phyloP scores from a whole-genome alignment of 2,113 vertebrate species.

The Ploceus nigricollis region DNA sequence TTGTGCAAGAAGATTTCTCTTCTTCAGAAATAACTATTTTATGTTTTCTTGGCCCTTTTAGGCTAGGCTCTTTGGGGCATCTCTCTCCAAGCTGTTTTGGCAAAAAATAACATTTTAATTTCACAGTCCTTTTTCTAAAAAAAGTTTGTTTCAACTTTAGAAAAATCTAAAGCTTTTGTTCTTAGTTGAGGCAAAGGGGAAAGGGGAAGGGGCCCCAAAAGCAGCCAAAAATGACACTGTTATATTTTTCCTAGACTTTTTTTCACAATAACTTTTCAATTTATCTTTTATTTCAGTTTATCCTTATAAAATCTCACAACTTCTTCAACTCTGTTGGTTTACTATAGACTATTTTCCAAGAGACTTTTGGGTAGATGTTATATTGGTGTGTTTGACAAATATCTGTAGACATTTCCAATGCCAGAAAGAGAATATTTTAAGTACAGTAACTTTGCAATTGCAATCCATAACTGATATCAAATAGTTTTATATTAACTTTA shows the following conservation, averaged over 20 bases:
- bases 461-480: background rate
- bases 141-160: background rate
- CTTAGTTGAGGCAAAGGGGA: background rate
- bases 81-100: background rate
- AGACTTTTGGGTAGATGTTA: background rate
- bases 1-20: background rate
- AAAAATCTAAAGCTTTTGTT: background rate
- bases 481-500: background rate
- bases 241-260: background rate
- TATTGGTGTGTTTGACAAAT: background rate
- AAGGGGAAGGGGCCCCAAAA: background rate
- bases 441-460: background rate
- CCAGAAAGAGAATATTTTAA: background rate
- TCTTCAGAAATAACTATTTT: background rate
- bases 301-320: background rate
- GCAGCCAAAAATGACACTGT: background rate
- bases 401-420: background rate
- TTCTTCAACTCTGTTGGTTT: background rate
- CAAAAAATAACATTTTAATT: background rate
- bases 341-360: background rate
- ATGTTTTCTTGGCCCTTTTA: background rate
- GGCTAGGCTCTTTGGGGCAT: background rate
- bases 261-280: background rate
- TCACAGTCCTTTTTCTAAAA: background rate
- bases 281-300: background rate